Evolutionary conservation across 2,113 vertebrate genomes (phyloP).

Genomic region (Rhinoderma darwinii): DNA sequence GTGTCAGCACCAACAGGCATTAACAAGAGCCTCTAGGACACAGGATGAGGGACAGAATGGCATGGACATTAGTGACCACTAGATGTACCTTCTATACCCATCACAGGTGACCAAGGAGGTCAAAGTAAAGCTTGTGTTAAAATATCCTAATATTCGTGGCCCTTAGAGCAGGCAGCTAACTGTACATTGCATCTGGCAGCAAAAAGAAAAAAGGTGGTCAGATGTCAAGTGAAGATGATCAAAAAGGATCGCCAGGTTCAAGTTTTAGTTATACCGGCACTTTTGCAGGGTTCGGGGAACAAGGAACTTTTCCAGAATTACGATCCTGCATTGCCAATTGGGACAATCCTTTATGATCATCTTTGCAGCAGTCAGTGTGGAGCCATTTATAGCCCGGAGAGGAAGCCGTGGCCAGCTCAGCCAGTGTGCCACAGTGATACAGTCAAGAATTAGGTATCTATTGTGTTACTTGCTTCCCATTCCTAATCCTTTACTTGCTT

Average conservation of each 20-base stretch:
- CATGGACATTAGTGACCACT: background rate
- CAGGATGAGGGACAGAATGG: background rate
- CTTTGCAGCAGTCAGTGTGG: no score
- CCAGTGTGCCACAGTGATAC: no score
- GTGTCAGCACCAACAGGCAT: constrained; percentile 53
- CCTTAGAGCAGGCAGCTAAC: background rate
- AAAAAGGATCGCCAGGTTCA: no score
- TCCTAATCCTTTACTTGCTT: no score
- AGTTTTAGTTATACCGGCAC: no score
- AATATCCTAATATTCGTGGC: background rate
- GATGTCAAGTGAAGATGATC: background rate
- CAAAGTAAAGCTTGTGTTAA: background rate
- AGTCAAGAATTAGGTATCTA: no score
- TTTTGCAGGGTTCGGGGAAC: background rate
- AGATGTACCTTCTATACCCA: background rate
- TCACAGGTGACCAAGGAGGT: background rate
- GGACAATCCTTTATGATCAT: no score
- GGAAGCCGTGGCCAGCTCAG: no score
- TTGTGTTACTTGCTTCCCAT: no score
- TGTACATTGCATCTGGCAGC: background rate
- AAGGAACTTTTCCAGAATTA: background rate
- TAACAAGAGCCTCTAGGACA: constrained; percentile 45
- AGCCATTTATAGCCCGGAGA: no score
- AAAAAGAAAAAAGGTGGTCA: background rate
- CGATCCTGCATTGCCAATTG: no score